Evolutionary conservation across 1,140 invertebrate species (phyloP).

Genomic region (Sarcophaga bullata): DNA sequence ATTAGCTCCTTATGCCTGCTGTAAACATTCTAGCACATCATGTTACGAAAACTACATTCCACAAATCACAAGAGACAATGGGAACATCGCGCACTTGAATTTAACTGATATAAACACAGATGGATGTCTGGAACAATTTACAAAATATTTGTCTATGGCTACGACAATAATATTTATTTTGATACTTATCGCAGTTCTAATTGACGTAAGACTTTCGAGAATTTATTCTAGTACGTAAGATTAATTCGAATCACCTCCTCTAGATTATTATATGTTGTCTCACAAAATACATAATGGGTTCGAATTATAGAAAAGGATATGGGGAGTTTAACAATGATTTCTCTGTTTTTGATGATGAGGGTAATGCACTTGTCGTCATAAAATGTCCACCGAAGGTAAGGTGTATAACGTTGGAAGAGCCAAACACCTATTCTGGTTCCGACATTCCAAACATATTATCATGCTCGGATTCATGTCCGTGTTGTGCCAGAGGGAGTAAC

Average conservation of each 20-base stretch:
- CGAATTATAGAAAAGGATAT: neutral
- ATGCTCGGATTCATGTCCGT: neutral
- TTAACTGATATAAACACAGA: constrained; percentile 52
- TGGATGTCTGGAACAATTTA: constrained; percentile 52
- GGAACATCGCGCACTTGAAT: constrained; percentile 45
- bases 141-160: constrained; percentile 45
- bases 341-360: constrained; percentile 50
- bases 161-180: constrained; percentile 52
- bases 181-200: constrained; percentile 50
- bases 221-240: neutral
- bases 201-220: constrained; percentile 49
- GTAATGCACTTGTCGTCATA: constrained; percentile 55
- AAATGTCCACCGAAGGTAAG: constrained; percentile 29
- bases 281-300: constrained; percentile 53
- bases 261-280: constrained; percentile 56
- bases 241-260: neutral
- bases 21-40: constrained; percentile 45
- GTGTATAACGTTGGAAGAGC: constrained; percentile 29
- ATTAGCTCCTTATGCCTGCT: constrained; percentile 57
- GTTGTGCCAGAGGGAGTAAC: neutral
- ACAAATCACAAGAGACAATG: neutral
- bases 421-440: neutral
- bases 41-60: constrained; percentile 46
- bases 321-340: neutral
- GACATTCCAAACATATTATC: constrained; percentile 2